These are phyloP conservation scores for Rhinella marina DNA, from an alignment of 2,797 vertebrate genomes.

Conservation along the genomic window DNA sequence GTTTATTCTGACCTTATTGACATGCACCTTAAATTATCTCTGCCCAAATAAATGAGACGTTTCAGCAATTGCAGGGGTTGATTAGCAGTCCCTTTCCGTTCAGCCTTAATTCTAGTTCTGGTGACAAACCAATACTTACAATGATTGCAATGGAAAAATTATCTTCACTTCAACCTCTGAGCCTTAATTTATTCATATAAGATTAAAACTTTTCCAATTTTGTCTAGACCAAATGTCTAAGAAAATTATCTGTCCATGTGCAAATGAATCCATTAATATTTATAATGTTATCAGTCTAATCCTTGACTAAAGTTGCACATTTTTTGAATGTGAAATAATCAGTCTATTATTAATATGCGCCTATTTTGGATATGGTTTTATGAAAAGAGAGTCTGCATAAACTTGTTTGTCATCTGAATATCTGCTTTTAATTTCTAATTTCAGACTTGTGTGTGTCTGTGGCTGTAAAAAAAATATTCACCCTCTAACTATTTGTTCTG, in stretches of 20 bases:
- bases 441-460: no score
- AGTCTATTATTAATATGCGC: constrained; percentile 28
- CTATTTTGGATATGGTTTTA: constrained; percentile 10
- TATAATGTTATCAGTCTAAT: constrained; percentile 57
- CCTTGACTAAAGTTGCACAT: constrained; percentile 40
- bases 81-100: constrained; percentile 10
- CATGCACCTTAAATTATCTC: background rate
- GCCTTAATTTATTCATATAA: constrained; percentile 52
- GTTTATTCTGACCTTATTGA: background rate
- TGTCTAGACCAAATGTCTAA: constrained; percentile 54
- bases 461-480: no score
- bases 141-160: constrained; percentile 15
- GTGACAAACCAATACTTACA: constrained; percentile 35
- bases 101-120: constrained; percentile 18
- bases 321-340: constrained; percentile 51
- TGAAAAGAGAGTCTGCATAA: background rate
- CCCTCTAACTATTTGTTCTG: no score
- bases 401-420: constrained; percentile 27
- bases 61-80: background rate
- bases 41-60: background rate
- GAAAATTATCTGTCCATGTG: constrained; percentile 49
- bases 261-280: constrained; percentile 60
- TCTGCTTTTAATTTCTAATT: background rate
- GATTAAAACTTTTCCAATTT: constrained; percentile 55
- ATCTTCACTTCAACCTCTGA: constrained; percentile 20